These are phyloP conservation scores for Diplolepis rosae DNA, from an alignment of 2,888 invertebrate species.

Conservation along the genomic window DNA sequence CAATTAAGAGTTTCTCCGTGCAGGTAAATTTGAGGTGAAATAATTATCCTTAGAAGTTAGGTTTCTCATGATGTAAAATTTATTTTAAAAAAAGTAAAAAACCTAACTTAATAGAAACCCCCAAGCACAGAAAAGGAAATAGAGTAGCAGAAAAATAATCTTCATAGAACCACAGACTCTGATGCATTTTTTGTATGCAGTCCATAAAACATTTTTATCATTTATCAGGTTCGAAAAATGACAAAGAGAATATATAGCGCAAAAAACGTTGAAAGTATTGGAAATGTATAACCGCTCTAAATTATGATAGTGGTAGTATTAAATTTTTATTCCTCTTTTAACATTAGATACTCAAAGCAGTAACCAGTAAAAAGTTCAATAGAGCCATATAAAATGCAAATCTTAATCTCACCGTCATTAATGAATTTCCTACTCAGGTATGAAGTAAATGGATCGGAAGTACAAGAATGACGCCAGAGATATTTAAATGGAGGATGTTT, in stretches of 20 bases:
- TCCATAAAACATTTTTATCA: not conserved
- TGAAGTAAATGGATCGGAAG: not conserved
- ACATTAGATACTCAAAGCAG: not conserved
- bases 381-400: not conserved
- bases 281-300: not conserved
- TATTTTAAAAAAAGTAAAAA: too few relatives aligned
- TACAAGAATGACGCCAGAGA: constrained; percentile 4
- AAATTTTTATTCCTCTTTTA: not conserved
- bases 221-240: not conserved
- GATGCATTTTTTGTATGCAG: not conserved
- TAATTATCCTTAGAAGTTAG: too few relatives aligned
- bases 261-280: not conserved
- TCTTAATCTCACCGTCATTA: not conserved
- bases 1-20: too few relatives aligned
- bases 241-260: not conserved
- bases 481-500: constrained; percentile 4
- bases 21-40: too few relatives aligned
- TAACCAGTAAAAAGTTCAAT: not conserved
- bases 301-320: not conserved
- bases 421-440: not conserved
- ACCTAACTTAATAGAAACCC: too few relatives aligned
- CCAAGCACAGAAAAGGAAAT: too few relatives aligned
- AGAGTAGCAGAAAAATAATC: too few relatives aligned
- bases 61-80: too few relatives aligned
- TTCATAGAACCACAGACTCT: not conserved